These are phyloP conservation scores for Mobula birostris DNA, from an alignment of 2,113 vertebrate species.

Conservation along the genomic window DNA sequence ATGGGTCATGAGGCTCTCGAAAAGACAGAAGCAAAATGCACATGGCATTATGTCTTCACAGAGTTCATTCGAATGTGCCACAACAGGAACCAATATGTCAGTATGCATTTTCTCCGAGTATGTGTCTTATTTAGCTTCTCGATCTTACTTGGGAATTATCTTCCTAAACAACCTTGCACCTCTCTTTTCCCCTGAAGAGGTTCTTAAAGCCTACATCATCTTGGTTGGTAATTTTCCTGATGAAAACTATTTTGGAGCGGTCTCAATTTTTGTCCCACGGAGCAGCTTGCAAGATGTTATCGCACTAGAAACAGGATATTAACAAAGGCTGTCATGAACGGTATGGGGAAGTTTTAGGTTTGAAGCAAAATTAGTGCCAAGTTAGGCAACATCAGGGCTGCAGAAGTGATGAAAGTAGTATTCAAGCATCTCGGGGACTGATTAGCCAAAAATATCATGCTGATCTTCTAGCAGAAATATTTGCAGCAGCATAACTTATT, in stretches of 20 bases:
- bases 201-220: neutral
- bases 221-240: neutral
- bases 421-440: neutral
- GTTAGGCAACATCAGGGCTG: neutral
- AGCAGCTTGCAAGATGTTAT: neutral
- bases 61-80: too few species aligned
- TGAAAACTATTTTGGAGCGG: neutral
- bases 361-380: neutral
- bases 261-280: neutral
- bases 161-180: neutral
- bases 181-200: neutral
- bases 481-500: neutral
- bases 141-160: neutral
- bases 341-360: neutral
- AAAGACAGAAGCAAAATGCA: too few species aligned
- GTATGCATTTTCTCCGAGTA: neutral
- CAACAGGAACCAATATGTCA: too few species aligned
- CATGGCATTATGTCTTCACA: too few species aligned
- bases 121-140: neutral
- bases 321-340: neutral
- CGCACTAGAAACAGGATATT: neutral
- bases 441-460: neutral
- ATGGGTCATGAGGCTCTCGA: too few species aligned
- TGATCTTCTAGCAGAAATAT: neutral
- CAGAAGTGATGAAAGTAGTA: neutral